Evolutionary conservation across 1,140 invertebrate genomes (phyloP), one percentile per base, ranked within the genome.

Genomic region (Zaprionus africanus): DNA sequence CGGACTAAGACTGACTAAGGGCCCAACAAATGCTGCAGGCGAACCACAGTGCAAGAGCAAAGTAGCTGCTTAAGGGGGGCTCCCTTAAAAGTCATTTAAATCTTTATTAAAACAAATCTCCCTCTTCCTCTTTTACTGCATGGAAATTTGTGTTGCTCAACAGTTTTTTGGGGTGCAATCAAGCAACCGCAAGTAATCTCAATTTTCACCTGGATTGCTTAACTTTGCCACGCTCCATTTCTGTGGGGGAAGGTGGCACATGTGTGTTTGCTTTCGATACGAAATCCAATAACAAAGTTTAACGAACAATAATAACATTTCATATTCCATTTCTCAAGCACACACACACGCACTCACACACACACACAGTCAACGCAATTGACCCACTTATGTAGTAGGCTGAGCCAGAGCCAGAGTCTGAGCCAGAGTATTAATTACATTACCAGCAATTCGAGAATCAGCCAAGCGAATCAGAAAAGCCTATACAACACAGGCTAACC

Each of bases 371-470:
- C 31, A 22, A 56, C 31, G 41, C 66, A 75, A 71, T 76, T 76
- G 73, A 76, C 63, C 75, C 70, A 77, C 51, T 74, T 66, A 67
- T 77, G 63, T 58, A 67, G 70, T 49, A 43, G 41, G 49, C 49
- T 9, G 13, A 64, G 43, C n/a, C 41, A 3, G 36, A 62, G 72
- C 22, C 22, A 22, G 22, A 62, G 72, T 2, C 22, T 1, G 22
- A 22, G 22, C 22, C 65, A 58, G 60, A 65, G 70, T 86, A 85
- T 86, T 86, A 88, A 86, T 86, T 86, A 88, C 83, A 83, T 80
- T 83, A 60, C 69, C 63, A 72, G 56, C 74, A 77, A 67, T 79
- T 77, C 84, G 88, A 80, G 69, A 86, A 66, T 75, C 80, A 77
- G 77, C 77, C 72, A 87, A 76, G 79, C 79, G 79, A 65, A 74